Percentiles rank a stretch among this genome's conserved stretches.
Conservation (phyloP, 2,888 invertebrate genomes). For the Marasmarcha lunaedactyla region DNA sequence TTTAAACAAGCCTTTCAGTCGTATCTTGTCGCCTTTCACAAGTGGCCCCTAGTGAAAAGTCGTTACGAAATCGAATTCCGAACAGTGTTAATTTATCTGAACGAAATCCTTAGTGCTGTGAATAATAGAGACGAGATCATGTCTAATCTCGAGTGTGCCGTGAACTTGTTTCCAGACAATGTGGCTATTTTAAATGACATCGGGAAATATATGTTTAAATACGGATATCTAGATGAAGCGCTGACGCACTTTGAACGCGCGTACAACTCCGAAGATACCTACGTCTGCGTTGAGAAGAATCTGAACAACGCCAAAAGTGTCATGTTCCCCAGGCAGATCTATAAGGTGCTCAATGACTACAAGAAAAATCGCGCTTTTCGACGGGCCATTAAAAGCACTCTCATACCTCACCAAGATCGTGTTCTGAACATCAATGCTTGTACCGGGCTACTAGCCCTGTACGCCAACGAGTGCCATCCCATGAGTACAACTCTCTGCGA, state of each 20-base stretch:
- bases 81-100: too few relatives aligned
- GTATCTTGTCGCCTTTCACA: too few relatives aligned
- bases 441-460: constrained; percentile 66
- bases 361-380: constrained; percentile 15
- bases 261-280: constrained; percentile 43
- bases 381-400: constrained; percentile 12
- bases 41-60: too few relatives aligned
- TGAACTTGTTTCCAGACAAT: constrained; percentile 9
- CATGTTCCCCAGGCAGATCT: constrained; percentile 3
- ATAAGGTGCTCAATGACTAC: constrained; percentile 5
- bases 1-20: too few relatives aligned
- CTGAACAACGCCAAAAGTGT: constrained; percentile 5
- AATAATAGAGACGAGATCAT: constrained; percentile 14
- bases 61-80: too few relatives aligned
- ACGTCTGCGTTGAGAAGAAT: constrained; percentile 28
- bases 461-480: constrained; percentile 62
- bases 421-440: constrained; percentile 14
- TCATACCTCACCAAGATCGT: constrained; percentile 9
- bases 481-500: constrained; percentile 13
- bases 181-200: constrained; percentile 3
- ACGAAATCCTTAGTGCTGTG: background rate
- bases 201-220: constrained; percentile 28
- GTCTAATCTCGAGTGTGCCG: constrained; percentile 12
- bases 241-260: constrained; percentile 58
- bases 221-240: constrained; percentile 53